Evolutionary conservation across 2,888 invertebrate genomes (phyloP), one percentile per base, ranked within the genome.

Genomic region (Eupithecia dodoneata): DNA sequence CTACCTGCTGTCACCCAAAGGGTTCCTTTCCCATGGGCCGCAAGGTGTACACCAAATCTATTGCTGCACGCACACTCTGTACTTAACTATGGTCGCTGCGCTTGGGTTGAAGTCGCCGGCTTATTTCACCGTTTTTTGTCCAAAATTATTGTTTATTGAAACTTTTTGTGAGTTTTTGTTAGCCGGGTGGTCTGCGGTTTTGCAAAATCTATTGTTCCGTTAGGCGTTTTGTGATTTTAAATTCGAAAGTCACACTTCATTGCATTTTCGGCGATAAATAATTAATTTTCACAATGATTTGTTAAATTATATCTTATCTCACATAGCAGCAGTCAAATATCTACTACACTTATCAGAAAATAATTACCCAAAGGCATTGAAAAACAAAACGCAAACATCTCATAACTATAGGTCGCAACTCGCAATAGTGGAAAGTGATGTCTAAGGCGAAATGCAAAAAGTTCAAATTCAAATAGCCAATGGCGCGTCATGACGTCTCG

Each of bases 401-500:
- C 10, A 71, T 75, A 80, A 71, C 74, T 47, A 30, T 44, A 63
- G 63, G 63, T 63, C 63, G 52, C 30, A 30, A 44, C 44, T 6
- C 44, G 47, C 63, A 7, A 76, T 73, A 78, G 79, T 76, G 79
- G 81, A 82, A 85, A 89, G 90, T 89, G 86, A 91, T 91, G 91
- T 87, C 87, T 85, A 85, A 87, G 79, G 86, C 85, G 80, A 92
- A 90, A 89, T 89, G 89, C 83, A 91, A 91, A 83, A 92, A 91
- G 85, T 91, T 91, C 83, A 93, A 92, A 85, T 91, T 91, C 86
- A 93, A 90, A 88, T 89, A 83, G 86, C 82, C 75, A 73, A 94
- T 94, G 94, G 91, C 92, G 41, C 88, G 93, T 78, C 91, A 94
- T 87, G 87, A 89, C 79, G 80, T 81, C n/a, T 86, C 80, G 79